Evolutionary conservation across 2,888 invertebrate species (phyloP).

Genomic region (Oxyteleia sp.): DNA sequence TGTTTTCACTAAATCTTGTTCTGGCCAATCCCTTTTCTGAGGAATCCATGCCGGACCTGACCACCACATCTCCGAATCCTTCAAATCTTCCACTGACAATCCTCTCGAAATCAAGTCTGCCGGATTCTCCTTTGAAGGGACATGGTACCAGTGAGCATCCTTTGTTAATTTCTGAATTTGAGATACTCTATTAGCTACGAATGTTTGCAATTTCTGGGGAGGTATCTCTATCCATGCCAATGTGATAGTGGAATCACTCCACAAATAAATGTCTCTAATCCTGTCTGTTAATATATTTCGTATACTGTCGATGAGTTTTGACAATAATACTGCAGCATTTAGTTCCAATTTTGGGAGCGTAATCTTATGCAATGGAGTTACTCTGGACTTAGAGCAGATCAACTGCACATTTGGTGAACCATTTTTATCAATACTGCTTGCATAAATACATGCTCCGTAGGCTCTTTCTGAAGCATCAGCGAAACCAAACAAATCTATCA

Average conservation of each 20-base stretch:
- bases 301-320: background rate
- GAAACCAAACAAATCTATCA: background rate
- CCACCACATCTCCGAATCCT: no score
- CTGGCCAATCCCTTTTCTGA: no score
- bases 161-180: no score
- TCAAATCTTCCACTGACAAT: no score
- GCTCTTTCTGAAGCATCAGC: constrained; percentile 29
- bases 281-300: background rate
- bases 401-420: constrained; percentile 17
- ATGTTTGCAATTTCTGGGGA: no score
- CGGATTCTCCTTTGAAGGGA: no score
- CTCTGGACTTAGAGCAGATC: constrained; percentile 68
- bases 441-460: constrained; percentile 76
- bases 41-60: no score
- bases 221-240: background rate
- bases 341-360: constrained; percentile 1
- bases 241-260: constrained; percentile 19
- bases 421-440: constrained; percentile 4
- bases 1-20: no score
- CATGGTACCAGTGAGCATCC: no score
- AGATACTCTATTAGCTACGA: no score
- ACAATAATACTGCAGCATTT: constrained; percentile 21
- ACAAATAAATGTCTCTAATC: constrained; percentile 10
- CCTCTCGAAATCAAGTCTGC: no score
- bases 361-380: constrained; percentile 5